Conservation (phyloP, 2,797 vertebrate species). For the Cheracebus regulus region DNA sequence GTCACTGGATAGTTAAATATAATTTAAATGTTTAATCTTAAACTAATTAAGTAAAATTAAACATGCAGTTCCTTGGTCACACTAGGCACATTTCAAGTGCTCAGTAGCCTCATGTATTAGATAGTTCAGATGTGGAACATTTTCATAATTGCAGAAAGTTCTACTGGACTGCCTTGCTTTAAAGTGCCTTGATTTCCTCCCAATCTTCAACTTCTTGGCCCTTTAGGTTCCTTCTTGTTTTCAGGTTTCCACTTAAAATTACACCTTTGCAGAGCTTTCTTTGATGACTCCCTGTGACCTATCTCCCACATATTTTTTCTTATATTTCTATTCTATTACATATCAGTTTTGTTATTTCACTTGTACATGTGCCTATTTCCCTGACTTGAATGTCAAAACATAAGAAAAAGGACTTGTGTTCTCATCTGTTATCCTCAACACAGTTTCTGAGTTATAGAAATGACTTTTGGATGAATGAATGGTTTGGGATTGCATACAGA, state of each 20-base stretch:
- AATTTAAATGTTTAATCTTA: not conserved
- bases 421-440: not conserved
- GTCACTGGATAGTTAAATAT: not conserved
- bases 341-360: not conserved
- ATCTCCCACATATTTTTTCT: not conserved
- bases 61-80: not conserved
- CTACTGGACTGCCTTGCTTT: not conserved
- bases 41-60: constrained; percentile 19
- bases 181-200: not conserved
- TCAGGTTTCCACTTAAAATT: not conserved
- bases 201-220: not conserved
- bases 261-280: not conserved
- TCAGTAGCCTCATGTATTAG: not conserved
- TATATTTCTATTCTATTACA: not conserved
- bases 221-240: not conserved
- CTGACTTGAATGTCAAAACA: not conserved
- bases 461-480: not conserved
- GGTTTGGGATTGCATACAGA: not conserved
- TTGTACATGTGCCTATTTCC: not conserved
- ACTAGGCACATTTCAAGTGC: not conserved
- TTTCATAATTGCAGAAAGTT: not conserved
- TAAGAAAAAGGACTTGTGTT: not conserved
- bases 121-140: not conserved
- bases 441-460: not conserved
- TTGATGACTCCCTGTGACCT: not conserved